These are phyloP conservation scores for Diplodus sargus DNA, from an alignment of 2,797 vertebrate genomes.

Conservation along the genomic window DNA sequence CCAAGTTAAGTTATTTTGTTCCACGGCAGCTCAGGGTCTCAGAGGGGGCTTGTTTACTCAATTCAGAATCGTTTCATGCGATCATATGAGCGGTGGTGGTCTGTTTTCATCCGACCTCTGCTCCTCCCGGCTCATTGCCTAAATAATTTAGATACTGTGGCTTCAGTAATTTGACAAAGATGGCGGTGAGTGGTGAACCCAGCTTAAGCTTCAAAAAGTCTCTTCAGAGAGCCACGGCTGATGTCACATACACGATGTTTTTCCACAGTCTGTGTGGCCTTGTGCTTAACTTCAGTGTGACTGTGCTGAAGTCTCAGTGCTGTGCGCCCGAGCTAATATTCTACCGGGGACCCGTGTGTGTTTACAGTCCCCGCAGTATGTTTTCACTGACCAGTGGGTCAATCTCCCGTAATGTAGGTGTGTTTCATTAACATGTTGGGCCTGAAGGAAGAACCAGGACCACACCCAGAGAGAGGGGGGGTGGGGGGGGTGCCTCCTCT, in stretches of 20 bases:
- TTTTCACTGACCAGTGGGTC: constrained; percentile 27
- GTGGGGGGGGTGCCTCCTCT: background rate
- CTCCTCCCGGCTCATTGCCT: constrained; percentile 5
- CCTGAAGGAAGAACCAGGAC: constrained; percentile 13
- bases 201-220: constrained; percentile 16
- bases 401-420: constrained; percentile 1
- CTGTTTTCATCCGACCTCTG: constrained; percentile 11
- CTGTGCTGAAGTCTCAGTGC: background rate
- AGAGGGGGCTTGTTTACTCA: background rate
- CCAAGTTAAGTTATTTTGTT: background rate
- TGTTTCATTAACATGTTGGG: constrained; percentile 5
- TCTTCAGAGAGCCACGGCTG: constrained; percentile 19
- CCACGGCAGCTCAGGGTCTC: background rate
- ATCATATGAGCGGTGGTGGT: background rate
- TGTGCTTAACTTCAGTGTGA: background rate
- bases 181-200: constrained; percentile 17
- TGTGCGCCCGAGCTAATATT: background rate
- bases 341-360: background rate
- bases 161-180: constrained; percentile 36
- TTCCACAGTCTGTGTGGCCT: constrained; percentile 32
- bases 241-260: constrained; percentile 27
- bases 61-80: background rate
- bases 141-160: constrained; percentile 53
- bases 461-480: constrained; percentile 18
- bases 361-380: background rate